Evolutionary conservation across 2,888 invertebrate genomes (phyloP).

Genomic region (Parnassius orleans): DNA sequence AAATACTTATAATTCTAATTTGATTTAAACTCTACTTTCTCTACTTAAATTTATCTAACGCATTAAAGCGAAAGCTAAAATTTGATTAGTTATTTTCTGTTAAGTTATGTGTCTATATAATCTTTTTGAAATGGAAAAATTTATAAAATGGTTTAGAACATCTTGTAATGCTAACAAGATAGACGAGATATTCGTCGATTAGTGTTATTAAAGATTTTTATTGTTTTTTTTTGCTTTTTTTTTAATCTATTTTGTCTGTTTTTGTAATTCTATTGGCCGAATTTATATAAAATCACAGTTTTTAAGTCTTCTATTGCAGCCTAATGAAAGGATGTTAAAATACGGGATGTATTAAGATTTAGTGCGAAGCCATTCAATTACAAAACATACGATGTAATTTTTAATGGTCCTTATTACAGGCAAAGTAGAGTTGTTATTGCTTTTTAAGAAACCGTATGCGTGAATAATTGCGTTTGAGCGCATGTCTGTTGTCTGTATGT

Average conservation of each 20-base stretch:
- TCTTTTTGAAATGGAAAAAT: neutral
- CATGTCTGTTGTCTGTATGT: slow-evolving; percentile 20
- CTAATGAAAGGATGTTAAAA: too few relatives aligned
- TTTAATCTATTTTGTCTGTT: neutral
- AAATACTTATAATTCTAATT: too few relatives aligned
- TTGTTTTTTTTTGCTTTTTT: neutral
- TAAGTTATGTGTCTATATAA: too few relatives aligned
- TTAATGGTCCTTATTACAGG: neutral
- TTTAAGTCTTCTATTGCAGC: too few relatives aligned
- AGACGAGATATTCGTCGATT: too few relatives aligned
- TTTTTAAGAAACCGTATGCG: neutral
- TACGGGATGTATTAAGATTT: too few relatives aligned
- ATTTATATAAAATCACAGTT: too few relatives aligned
- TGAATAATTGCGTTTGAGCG: slow-evolving; percentile 12
- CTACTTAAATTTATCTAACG: neutral
- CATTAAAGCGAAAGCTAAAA: neutral
- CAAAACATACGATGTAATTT: too few relatives aligned
- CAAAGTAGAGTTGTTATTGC: neutral
- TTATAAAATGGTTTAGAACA: neutral
- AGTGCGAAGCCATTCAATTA: too few relatives aligned
- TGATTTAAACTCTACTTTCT: too few relatives aligned
- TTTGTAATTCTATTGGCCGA: too few relatives aligned
- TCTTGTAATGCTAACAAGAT: too few relatives aligned
- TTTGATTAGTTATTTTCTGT: neutral
- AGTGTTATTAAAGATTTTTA: neutral